These are phyloP conservation scores for Lasioglossum villosulum DNA, from an alignment of 2,888 invertebrate genomes.

Conservation along the genomic window DNA sequence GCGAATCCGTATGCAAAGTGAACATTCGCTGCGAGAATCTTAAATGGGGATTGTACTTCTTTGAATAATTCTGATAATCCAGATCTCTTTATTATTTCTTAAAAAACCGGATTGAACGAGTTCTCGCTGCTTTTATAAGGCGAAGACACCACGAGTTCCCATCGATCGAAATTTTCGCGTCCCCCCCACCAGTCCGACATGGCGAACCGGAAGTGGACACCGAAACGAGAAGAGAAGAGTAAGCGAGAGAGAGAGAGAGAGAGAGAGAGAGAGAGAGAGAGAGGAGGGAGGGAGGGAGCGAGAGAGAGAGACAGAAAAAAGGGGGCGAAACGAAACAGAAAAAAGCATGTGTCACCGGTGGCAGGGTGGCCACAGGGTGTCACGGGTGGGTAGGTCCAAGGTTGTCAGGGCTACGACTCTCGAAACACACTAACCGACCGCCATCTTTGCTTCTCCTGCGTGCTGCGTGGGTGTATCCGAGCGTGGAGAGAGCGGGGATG, in stretches of 20 bases:
- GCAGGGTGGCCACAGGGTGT: conserved; percentile 71
- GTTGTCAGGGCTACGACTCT: conserved; percentile 84
- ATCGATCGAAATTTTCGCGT: neutral
- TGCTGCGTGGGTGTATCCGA: conserved; percentile 78
- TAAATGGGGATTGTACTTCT: neutral
- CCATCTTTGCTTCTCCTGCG: conserved; percentile 73
- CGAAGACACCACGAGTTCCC: neutral
- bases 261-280: neutral
- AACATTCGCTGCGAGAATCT: neutral
- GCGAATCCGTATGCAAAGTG: neutral
- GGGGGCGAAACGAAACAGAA: neutral
- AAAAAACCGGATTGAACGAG: too few relatives aligned
- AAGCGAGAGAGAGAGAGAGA: neutral
- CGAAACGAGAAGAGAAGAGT: neutral
- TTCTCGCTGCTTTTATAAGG: neutral
- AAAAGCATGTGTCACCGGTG: conserved; percentile 41
- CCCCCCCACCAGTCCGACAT: neutral
- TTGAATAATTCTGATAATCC: neutral
- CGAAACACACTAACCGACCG: conserved; percentile 80
- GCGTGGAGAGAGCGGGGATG: conserved; percentile 69
- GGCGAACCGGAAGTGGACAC: conserved; percentile 3
- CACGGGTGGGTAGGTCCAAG: conserved; percentile 81
- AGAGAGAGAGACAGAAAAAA: neutral
- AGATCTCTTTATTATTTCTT: neutral
- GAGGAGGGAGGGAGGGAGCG: neutral